Base-by-base conservation (phyloP, 2,113 vertebrate genomes). In the Etia nguti region DNA sequence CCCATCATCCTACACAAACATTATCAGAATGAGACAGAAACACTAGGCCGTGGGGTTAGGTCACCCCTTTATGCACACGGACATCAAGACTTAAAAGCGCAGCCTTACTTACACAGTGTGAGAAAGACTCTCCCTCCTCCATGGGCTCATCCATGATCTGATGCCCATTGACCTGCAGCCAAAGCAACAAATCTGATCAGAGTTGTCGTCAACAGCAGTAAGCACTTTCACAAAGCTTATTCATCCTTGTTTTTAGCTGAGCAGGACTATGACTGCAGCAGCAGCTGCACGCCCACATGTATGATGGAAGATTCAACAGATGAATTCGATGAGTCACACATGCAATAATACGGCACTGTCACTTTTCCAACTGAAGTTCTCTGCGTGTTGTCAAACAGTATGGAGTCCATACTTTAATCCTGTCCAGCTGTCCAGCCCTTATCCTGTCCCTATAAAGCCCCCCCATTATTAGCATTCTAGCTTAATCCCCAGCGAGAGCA, bases 141-240 rank as follows among this genome's bases (percentile, higher is more conserved):
- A 99, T 99, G 55, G 98, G 98, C 94, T 99, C 98, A 88, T 98
- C 98, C 96, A 97, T 96, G 96, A 98, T 97, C 97, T 98, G 97
- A 97, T 97, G 96, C 95, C 97, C 97, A 97, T 99, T 98, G 94
- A 99, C 93, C 98, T 99, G 94, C 70, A 96, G 94, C 81, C 81
- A 91, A 85, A 93, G 38, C 79, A 86, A 90, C 60, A 89, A 75
- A 85, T 80, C 41, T 87, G 9, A 92, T 90, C 55, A 90, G 68
- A 82, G 56, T 15, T 85, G 80, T 79, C 43, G 2, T 73, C 34
- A 89, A 80, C 84, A 81, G 29, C 84, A 77, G 46, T 83, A 83
- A 86, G 88, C 65, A 91, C 85, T 86, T 88, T 86, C 55, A 91
- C 82, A 82, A 83, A 87, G 86, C 88, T 54, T 80, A 79, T 60